Evolutionary conservation across 2,797 vertebrate species (phyloP).

Genomic region (Sibirionetta formosa): DNA sequence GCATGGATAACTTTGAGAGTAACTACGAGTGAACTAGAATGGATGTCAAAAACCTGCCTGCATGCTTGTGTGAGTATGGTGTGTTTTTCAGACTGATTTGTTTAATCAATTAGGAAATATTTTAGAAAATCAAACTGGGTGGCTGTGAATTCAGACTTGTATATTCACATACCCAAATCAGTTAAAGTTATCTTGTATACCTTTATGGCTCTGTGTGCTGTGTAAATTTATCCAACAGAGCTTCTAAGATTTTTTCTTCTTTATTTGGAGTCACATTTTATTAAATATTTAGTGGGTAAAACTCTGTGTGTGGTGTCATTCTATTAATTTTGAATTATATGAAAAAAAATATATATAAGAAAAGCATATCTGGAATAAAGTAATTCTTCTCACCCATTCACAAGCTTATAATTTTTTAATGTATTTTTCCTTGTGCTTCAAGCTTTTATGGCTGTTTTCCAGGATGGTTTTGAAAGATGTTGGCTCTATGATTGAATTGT

Average conservation of each 20-base stretch:
- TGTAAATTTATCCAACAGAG: background rate
- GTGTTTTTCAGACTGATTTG: background rate
- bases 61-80: background rate
- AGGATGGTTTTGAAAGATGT: background rate
- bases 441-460: background rate
- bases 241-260: background rate
- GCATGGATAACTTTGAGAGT: background rate
- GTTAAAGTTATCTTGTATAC: background rate
- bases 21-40: background rate
- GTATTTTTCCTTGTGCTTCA: background rate
- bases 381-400: background rate
- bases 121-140: background rate
- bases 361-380: background rate
- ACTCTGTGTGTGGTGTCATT: background rate
- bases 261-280: background rate
- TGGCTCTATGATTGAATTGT: background rate
- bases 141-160: background rate
- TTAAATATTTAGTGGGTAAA: background rate
- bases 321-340: background rate
- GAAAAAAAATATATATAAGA: background rate
- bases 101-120: background rate
- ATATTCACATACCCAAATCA: background rate
- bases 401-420: background rate
- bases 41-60: background rate
- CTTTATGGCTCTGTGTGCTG: background rate